Percentiles rank a stretch among this genome's conserved stretches.
Evolutionary conservation across 2,797 vertebrate genomes (phyloP).

Genomic region (Tamandua tetradactyla): DNA sequence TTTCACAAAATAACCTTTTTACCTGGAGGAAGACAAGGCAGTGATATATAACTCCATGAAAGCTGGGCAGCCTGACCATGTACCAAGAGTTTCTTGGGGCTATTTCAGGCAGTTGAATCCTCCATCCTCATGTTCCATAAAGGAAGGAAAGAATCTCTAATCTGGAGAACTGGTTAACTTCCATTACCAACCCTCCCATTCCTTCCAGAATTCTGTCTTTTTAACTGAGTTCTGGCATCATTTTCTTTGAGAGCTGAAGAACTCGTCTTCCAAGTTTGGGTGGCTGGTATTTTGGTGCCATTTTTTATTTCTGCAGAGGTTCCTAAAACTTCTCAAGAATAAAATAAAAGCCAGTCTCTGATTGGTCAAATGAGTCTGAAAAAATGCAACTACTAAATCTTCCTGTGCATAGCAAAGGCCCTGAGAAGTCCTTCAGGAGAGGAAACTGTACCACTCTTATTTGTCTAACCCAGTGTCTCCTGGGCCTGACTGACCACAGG

Average conservation of each 20-base stretch:
- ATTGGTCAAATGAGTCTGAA: not conserved
- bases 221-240: not conserved
- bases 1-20: not conserved
- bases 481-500: no score
- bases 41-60: not conserved
- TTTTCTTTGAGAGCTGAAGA: not conserved
- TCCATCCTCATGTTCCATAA: accelerated
- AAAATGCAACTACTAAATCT: not conserved
- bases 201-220: not conserved
- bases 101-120: not conserved
- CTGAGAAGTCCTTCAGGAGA: not conserved
- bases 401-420: not conserved
- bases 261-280: not conserved
- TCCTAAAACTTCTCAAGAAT: not conserved
- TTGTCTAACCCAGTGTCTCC: not conserved
- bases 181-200: no score
- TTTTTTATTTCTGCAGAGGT: not conserved
- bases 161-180: not conserved
- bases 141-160: not conserved
- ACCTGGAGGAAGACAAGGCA: not conserved
- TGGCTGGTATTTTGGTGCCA: not conserved
- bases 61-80: accelerated
- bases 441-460: no score
- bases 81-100: not conserved
- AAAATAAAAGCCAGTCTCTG: not conserved